A percentile compares a stretch with the other conserved stretches of the same genome.
Evolutionary conservation across 2,113 vertebrate genomes (phyloP).

Genomic region (Indri indri): DNA sequence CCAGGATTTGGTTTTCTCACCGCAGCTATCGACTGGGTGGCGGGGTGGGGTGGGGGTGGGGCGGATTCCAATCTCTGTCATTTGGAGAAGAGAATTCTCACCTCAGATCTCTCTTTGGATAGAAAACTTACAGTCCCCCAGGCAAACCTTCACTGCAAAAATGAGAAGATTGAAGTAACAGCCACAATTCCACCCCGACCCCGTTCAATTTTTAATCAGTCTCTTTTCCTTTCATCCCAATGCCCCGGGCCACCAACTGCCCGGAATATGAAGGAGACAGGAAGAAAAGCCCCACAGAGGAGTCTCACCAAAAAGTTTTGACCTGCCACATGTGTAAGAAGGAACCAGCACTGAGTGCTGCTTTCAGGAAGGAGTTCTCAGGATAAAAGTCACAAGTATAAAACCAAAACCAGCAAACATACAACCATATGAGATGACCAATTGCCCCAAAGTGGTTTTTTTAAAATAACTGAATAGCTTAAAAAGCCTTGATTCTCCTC

Average conservation of each 20-base stretch:
- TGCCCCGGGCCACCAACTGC: background rate
- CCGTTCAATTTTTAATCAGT: background rate
- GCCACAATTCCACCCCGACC: background rate
- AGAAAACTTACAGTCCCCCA: background rate
- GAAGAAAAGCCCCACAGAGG: background rate
- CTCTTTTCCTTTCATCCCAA: background rate
- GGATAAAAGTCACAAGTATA: background rate
- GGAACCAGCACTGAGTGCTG: background rate
- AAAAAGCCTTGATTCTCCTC: background rate
- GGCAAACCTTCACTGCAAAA: background rate
- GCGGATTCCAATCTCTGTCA: background rate
- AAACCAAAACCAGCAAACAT: background rate
- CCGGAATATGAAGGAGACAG: background rate
- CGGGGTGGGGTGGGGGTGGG: too few species aligned
- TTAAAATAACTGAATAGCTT: background rate
- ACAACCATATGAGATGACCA: background rate
- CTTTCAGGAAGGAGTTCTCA: background rate
- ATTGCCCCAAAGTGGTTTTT: background rate
- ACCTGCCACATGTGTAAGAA: background rate
- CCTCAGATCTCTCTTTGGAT: background rate
- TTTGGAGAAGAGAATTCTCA: background rate
- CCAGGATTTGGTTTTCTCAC: background rate
- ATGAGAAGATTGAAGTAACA: background rate
- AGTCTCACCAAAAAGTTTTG: background rate
- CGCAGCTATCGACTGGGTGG: background rate